Evolutionary conservation across 2,797 vertebrate species (phyloP).

Genomic region (Euphonia xanthogaster): DNA sequence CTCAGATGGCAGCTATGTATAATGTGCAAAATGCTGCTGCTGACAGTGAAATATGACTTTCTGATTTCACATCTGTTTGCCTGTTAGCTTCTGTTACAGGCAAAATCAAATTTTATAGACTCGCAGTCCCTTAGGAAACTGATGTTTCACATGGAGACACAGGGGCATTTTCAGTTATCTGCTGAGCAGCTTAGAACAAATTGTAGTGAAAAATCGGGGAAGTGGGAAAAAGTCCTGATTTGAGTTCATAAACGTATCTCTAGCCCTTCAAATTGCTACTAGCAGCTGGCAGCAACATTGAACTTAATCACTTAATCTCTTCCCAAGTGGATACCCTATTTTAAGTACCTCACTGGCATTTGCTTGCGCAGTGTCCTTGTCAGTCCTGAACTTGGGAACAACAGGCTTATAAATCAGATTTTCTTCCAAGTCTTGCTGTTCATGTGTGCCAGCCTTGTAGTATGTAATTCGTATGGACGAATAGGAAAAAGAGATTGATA

Average conservation of each 20-base stretch:
- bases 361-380: slow-evolving; percentile 34
- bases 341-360: slow-evolving; percentile 50
- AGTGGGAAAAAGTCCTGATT: not conserved
- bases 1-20: not conserved
- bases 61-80: not conserved
- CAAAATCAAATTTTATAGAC: not conserved
- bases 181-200: not conserved
- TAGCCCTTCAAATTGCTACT: not conserved
- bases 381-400: slow-evolving; percentile 17
- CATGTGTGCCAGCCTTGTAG: not conserved
- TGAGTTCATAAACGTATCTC: not conserved
- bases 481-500: not conserved
- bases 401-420: not conserved
- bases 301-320: slow-evolving; percentile 56
- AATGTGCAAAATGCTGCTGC: not conserved
- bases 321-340: slow-evolving; percentile 56
- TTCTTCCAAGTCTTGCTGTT: not conserved
- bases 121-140: not conserved
- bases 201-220: not conserved
- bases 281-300: slow-evolving; percentile 36
- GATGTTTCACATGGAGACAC: not conserved
- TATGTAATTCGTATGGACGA: not conserved
- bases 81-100: not conserved
- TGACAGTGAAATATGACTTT: not conserved
- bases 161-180: not conserved